Base-by-base conservation (phyloP, 2,888 invertebrate species). In the Cremastinae sp. region DNA sequence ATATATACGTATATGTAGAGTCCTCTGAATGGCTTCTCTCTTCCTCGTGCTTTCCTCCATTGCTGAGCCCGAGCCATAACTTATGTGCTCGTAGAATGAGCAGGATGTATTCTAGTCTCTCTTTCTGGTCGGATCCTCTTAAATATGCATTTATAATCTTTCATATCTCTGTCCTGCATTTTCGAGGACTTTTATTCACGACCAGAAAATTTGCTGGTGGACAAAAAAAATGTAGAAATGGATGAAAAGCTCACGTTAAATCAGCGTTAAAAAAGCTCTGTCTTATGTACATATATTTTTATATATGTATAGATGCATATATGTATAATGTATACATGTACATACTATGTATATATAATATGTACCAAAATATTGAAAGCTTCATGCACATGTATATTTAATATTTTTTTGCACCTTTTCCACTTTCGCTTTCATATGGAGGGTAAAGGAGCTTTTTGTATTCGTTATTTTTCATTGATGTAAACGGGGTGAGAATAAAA, bases 11-110 rank as follows among this genome's bases (percentile, higher is more conserved):
- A 62, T 61, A 65, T 49, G 49, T 47, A 39, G 65, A 55, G 66
- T 43, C 66, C 5, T 5, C 5, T 28, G 16, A 39, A 18, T 37
- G 39, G 22, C 56, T 55, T 41, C 66, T 56, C 75, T 55, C 70
- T 75, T 64, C 68, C 10, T 47, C 41, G 69, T 41, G 14, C 35
- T 45, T 59, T 39, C 47, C 53, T 58, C 71, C 71, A 66, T 71
- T 56, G 61, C 75, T 35, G 49, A 61, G 28, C 65, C 28, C 14
- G 41, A 35, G 51, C 64, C 59, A 65, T 66, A 66, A 75, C 61
- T 66, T 66, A 62, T 61, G 22, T 64, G 51, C 20, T 51, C 49
- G 49, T 10, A 7, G 41, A 53, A 20, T 39, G 41, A 41, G 22
- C 51, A 20, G 9, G 35, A 20, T 10, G 22, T 47, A 9, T 10